phyloP scores from a whole-genome alignment of 1,140 invertebrate species.

The Drosophila sturtevanti region DNA sequence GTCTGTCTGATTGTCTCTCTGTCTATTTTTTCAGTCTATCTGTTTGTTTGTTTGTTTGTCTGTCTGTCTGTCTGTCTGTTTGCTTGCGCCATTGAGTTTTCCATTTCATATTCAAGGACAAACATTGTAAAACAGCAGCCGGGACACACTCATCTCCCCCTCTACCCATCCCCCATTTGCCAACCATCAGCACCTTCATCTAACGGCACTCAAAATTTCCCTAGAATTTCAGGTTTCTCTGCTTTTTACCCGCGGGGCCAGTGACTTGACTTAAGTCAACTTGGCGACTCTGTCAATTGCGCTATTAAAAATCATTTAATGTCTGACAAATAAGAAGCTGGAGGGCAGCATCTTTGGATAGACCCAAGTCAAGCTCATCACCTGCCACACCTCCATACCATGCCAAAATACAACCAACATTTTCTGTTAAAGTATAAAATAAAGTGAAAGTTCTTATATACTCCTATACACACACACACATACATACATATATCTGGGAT shows the following conservation, averaged over 20 bases:
- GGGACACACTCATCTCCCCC: not conserved
- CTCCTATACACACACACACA: too few relatives aligned
- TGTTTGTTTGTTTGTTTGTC: constrained; percentile 18
- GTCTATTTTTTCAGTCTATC: constrained; percentile 37
- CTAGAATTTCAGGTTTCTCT: not conserved
- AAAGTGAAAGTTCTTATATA: constrained; percentile 17
- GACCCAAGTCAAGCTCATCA: not conserved
- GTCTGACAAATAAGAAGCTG: constrained; percentile 60
- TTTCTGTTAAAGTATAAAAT: not conserved
- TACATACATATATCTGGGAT: not conserved
- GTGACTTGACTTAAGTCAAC: constrained; percentile 49
- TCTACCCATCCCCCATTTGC: too few relatives aligned
- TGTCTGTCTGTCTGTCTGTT: constrained; percentile 41
- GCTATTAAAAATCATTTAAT: constrained; percentile 71
- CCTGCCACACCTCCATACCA: not conserved
- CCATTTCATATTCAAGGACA: constrained; percentile 61
- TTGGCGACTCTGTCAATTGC: constrained; percentile 59
- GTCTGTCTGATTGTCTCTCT: constrained; percentile 33
- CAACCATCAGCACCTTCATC: too few relatives aligned
- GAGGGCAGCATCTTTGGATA: constrained; percentile 45
- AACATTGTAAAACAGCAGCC: constrained; percentile 20
- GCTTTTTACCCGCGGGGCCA: constrained; percentile 21
- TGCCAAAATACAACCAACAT: too few relatives aligned
- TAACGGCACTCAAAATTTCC: not conserved
- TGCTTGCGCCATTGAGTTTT: constrained; percentile 56